Percentiles rank a stretch among this genome's conserved stretches.
phyloP scores from a whole-genome alignment of 2,888 invertebrate genomes.

The Timandra comae region DNA sequence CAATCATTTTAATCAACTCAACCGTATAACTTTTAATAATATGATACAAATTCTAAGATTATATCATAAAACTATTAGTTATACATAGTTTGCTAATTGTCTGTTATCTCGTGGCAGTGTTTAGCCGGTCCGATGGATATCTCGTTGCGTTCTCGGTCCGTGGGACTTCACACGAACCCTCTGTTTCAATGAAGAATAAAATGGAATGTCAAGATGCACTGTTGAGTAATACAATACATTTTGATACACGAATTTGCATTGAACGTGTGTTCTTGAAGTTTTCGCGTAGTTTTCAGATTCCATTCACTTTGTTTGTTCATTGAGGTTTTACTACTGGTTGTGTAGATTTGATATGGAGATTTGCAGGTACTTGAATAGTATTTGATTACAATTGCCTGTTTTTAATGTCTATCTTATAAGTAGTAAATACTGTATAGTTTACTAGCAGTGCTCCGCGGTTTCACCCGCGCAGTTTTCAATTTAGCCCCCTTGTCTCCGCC shows the following conservation, averaged over 20 bases:
- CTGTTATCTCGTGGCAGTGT: constrained; percentile 44
- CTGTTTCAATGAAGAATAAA: constrained; percentile 60
- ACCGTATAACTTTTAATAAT: constrained; percentile 3
- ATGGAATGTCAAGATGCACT: constrained; percentile 71
- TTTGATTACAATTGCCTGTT: no score
- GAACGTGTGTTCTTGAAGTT: constrained; percentile 47
- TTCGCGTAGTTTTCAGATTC: constrained; percentile 32
- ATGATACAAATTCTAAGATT: no score
- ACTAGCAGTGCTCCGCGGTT: no score
- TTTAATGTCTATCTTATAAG: no score
- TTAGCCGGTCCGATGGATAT: constrained; percentile 51
- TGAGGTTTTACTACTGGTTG: constrained; percentile 2
- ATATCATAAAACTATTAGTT: constrained; percentile 1
- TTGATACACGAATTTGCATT: constrained; percentile 61
- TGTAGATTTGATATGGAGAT: no score
- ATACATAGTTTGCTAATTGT: constrained; percentile 32
- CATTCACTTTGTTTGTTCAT: constrained; percentile 34
- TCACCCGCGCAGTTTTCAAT: no score
- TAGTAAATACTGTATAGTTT: no score
- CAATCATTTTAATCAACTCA: no score
- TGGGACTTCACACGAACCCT: constrained; percentile 65
- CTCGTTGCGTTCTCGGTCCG: constrained; percentile 29
- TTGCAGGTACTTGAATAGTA: no score
- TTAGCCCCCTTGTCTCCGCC: no score
- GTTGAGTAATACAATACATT: constrained; percentile 51